Percentiles rank a stretch among this genome's conserved stretches.
phyloP scores from a whole-genome alignment of 2,113 vertebrate genomes.

The Oncorhynchus mykiss region DNA sequence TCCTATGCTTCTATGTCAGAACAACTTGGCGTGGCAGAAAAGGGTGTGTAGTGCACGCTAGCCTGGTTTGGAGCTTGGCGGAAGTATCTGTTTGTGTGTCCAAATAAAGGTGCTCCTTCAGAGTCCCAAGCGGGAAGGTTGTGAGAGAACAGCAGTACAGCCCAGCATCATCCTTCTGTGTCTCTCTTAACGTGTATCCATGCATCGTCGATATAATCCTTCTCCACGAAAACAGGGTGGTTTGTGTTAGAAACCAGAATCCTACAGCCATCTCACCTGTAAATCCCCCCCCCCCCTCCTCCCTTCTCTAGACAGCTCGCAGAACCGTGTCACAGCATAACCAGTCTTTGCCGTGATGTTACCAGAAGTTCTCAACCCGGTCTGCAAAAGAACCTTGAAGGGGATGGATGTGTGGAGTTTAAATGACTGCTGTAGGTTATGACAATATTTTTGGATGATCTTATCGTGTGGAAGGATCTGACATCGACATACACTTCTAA shows the following conservation, averaged over 20 bases:
- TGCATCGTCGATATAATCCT: not conserved
- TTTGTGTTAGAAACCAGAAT: not conserved
- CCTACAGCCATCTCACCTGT: not conserved
- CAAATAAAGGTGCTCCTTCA: not conserved
- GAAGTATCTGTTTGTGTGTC: not conserved
- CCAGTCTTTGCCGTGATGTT: slow-evolving; percentile 9
- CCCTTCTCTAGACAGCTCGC: too few relatives aligned
- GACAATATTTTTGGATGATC: too few relatives aligned
- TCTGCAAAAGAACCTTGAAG: not conserved
- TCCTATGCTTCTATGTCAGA: too few relatives aligned
- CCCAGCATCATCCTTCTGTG: not conserved
- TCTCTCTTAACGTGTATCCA: not conserved
- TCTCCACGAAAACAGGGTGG: too few relatives aligned
- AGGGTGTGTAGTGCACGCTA: not conserved
- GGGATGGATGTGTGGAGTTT: not conserved
- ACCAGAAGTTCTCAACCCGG: not conserved
- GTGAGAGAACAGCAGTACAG: slow-evolving; percentile 16
- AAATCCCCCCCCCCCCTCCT: too few relatives aligned
- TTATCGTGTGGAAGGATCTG: too few relatives aligned
- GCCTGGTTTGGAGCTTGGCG: not conserved
- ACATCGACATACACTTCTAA: too few relatives aligned
- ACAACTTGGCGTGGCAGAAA: not conserved
- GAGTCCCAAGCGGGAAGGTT: slow-evolving; percentile 14
- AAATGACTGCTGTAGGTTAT: not conserved
- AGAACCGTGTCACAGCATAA: not conserved